Conservation (phyloP, 2,888 invertebrate species). For the Tuta absoluta region DNA sequence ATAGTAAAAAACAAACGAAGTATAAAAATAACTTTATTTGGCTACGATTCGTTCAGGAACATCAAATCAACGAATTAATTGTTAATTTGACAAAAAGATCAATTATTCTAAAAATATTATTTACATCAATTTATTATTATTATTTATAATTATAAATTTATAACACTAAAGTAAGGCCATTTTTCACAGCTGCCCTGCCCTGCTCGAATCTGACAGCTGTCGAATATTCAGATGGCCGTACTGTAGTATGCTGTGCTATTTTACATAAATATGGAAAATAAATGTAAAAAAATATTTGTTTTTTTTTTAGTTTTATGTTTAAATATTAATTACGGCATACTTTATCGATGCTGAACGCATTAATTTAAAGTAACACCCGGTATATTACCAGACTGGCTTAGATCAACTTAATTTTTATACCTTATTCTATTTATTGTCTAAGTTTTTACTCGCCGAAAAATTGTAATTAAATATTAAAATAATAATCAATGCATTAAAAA, state of each 20-base stretch:
- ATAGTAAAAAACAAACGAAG: neutral
- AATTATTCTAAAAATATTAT: constrained; percentile 27
- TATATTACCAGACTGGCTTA: too few relatives aligned
- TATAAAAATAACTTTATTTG: constrained; percentile 36
- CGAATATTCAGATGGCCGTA: too few relatives aligned
- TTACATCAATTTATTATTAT: constrained; percentile 21
- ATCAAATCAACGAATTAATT: constrained; percentile 27
- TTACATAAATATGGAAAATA: too few relatives aligned
- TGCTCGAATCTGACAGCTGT: too few relatives aligned
- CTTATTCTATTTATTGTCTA: neutral
- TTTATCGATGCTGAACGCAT: too few relatives aligned
- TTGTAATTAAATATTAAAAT: neutral
- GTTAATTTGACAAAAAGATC: constrained; percentile 16
- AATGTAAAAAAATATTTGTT: too few relatives aligned
- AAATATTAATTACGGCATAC: too few relatives aligned
- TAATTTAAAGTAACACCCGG: too few relatives aligned
- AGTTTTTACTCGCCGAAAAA: neutral
- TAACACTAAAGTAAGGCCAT: neutral
- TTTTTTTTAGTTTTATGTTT: too few relatives aligned
- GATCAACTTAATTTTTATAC: neutral
- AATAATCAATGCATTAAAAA: too few relatives aligned
- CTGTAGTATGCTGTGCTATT: too few relatives aligned
- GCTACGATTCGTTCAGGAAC: constrained; percentile 35
- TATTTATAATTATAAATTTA: constrained; percentile 15
- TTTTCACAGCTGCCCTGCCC: too few relatives aligned